A percentile compares a stretch with the other conserved stretches of the same genome.
Conservation (phyloP, 2,113 vertebrate genomes). For the Burhinus oedicnemus region DNA sequence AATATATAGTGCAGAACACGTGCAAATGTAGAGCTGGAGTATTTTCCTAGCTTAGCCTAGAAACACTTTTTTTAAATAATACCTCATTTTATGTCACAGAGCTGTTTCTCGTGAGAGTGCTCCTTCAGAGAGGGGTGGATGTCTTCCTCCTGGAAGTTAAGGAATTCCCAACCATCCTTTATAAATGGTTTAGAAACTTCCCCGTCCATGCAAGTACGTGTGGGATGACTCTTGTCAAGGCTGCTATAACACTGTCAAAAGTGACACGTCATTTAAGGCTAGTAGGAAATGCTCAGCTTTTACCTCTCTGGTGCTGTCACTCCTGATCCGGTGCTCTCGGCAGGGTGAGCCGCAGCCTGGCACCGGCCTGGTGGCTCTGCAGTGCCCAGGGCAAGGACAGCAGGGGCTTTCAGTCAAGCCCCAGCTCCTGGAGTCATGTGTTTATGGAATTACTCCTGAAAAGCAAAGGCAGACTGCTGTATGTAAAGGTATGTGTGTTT, state of each 20-base stretch:
- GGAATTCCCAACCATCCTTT: not conserved
- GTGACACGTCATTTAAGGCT: not conserved
- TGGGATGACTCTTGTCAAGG: not conserved
- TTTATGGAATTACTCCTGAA: not conserved
- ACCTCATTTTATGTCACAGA: not conserved
- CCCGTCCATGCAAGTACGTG: fast-evolving
- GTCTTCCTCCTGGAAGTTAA: not conserved
- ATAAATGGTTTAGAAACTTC: not conserved
- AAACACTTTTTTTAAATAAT: not conserved
- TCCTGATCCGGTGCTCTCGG: fast-evolving
- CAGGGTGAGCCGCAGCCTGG: fast-evolving
- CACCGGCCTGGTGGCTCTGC: no score
- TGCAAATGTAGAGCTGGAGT: not conserved
- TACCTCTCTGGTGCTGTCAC: not conserved
- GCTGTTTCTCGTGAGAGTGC: not conserved
- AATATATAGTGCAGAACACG: fast-evolving
- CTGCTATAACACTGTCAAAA: not conserved
- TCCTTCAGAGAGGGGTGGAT: not conserved
- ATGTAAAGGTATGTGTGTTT: not conserved
- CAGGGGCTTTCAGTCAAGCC: no score
- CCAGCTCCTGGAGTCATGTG: no score
- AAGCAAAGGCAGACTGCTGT: not conserved
- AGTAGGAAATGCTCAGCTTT: not conserved
- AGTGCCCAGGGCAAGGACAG: no score
- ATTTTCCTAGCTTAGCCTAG: not conserved